phyloP scores from a whole-genome alignment of 1,140 invertebrate species.

The Musca vetustissima region DNA sequence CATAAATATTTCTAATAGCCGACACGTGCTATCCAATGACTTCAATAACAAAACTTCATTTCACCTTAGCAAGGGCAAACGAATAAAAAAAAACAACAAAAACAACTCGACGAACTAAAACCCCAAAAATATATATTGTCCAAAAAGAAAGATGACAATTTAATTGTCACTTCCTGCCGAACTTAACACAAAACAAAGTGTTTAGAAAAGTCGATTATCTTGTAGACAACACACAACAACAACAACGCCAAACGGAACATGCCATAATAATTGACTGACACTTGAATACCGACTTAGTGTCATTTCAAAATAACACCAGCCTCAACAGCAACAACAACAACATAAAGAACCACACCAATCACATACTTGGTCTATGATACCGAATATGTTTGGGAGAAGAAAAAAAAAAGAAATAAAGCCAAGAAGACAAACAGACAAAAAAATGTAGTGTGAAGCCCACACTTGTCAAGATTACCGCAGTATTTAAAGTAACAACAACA shows the following conservation, averaged over 20 bases:
- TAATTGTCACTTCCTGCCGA: constrained; percentile 20
- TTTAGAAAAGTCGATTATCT: constrained; percentile 8
- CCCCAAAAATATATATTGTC: no score
- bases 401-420: no score
- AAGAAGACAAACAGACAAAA: not conserved
- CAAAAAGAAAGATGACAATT: constrained; percentile 12
- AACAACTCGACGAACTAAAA: no score
- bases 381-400: no score
- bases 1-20: no score
- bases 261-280: constrained; percentile 17
- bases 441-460: constrained; percentile 15
- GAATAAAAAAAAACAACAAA: no score
- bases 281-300: constrained; percentile 20
- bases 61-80: no score
- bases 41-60: no score
- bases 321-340: not conserved
- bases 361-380: no score
- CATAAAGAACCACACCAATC: no score
- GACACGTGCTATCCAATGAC: no score
- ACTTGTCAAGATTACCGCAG: constrained; percentile 18
- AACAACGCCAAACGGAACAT: not conserved
- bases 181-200: not conserved
- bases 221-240: not conserved
- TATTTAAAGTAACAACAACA: constrained; percentile 10
- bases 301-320: constrained; percentile 3